A percentile compares a stretch with the other conserved stretches of the same genome.
These are phyloP conservation scores for Tinamus guttatus DNA, from an alignment of 2,113 vertebrate species.

Conservation along the genomic window DNA sequence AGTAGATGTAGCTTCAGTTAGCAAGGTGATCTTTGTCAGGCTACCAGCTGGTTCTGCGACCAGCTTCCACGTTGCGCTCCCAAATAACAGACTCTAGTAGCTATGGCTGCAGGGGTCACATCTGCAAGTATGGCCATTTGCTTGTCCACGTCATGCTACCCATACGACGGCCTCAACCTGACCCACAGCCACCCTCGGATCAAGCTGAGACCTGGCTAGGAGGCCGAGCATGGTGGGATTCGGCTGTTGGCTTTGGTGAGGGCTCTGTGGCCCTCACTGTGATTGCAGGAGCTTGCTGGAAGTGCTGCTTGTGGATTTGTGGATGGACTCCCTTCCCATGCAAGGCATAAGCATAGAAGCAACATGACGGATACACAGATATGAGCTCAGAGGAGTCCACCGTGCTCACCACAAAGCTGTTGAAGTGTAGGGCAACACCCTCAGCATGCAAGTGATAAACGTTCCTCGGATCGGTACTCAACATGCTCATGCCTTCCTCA, in stretches of 20 bases:
- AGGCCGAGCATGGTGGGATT: fast-evolving
- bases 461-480: neutral
- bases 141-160: neutral
- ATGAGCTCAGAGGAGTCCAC: fast-evolving
- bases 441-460: neutral
- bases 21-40: neutral
- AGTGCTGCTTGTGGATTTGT: fast-evolving
- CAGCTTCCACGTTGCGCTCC: neutral
- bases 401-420: neutral
- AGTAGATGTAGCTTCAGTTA: neutral
- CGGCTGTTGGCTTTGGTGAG: fast-evolving
- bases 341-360: fast-evolving
- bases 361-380: neutral
- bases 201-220: fast-evolving
- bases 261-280: fast-evolving
- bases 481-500: neutral
- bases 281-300: fast-evolving
- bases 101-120: neutral
- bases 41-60: neutral
- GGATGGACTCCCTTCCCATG: too few relatives aligned
- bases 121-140: fast-evolving
- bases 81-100: neutral
- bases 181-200: neutral
- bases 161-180: neutral
- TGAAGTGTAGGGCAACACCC: neutral